Evolutionary conservation across 2,113 vertebrate species (phyloP), one percentile per base, ranked within the genome.

Genomic region (Danio rerio): DNA sequence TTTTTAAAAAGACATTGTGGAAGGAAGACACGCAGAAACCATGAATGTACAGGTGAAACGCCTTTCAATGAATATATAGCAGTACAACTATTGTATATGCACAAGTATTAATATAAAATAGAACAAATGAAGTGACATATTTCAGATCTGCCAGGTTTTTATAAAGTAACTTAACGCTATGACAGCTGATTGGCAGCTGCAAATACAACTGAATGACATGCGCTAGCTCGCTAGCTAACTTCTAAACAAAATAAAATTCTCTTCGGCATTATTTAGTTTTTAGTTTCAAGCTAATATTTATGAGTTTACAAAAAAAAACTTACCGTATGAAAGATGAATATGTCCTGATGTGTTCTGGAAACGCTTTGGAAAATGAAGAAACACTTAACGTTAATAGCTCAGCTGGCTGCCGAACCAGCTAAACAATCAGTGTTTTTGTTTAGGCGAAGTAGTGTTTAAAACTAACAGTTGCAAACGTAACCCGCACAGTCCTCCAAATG

Each of bases 341-440:
- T 8, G 20, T 66, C 10, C 59, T 15, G 77, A 40, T 55, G 12
- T 15, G 31, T 9, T 5, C 13, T 58, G 70, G 20, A 31, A 58
- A 47, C 7, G 42, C 7, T 21, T 56, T 47, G 58, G 42, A 5
- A 16, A 73, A 50, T 40, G 11, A 59, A 53, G 49, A 47, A 61
- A 55, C 53, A 20, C 8, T 53, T 3, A 31, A 31, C 31, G 31
- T 31, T 31, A 13, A 40, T 42, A 62, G n/a, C 5, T 61, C 8
- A 83, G 50, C 66, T 86, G 81, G 66, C 81, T 80, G 66, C 55
- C 61, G 1, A 80, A 75, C 74, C 87, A 87, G 76, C 71, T 62
- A 11, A 84, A 82, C 43, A 76, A 12, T 61, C 56, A 9, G n/a
- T 0, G n/a, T 50, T 50, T 11, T 63, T 11, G 45, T 52, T 52